phyloP scores from a whole-genome alignment of 2,888 invertebrate species.

The Diplolepis rosae region DNA sequence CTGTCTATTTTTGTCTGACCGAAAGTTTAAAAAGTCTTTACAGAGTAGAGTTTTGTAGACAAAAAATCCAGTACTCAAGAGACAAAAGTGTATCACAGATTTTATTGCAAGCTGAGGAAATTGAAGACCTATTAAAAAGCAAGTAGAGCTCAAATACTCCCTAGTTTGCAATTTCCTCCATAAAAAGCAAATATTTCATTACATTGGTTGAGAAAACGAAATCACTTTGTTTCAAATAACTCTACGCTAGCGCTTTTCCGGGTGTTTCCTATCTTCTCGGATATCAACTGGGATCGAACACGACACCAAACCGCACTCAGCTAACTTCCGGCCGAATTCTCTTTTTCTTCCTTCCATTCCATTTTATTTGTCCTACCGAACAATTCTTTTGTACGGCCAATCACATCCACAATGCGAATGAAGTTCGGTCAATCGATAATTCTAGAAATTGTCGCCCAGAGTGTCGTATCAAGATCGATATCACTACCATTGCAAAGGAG shows the following conservation, averaged over 20 bases:
- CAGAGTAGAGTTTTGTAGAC: no score
- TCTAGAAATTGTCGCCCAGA: conserved; percentile 37
- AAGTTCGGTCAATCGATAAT: conserved; percentile 39
- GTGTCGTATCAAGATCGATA: conserved; percentile 41
- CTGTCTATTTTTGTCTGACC: no score
- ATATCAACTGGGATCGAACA: conserved; percentile 17
- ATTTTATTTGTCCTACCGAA: conserved; percentile 5
- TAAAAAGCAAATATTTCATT: not conserved
- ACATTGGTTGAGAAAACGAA: conserved; percentile 14
- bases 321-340: conserved; percentile 23
- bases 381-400: conserved; percentile 18
- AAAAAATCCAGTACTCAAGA: no score
- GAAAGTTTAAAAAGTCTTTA: no score
- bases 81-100: no score
- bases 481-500: conserved; percentile 30
- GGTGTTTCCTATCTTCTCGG: conserved; percentile 20
- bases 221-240: conserved; percentile 27
- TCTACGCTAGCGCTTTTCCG: conserved; percentile 7
- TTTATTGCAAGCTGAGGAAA: no score
- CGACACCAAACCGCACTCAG: conserved; percentile 26
- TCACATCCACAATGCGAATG: conserved; percentile 22
- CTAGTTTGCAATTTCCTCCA: not conserved
- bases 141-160: no score
- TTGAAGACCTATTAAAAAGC: no score
- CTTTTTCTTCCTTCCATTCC: not conserved